Conservation (phyloP, 2,113 vertebrate genomes). For the Irena cyanogastra region DNA sequence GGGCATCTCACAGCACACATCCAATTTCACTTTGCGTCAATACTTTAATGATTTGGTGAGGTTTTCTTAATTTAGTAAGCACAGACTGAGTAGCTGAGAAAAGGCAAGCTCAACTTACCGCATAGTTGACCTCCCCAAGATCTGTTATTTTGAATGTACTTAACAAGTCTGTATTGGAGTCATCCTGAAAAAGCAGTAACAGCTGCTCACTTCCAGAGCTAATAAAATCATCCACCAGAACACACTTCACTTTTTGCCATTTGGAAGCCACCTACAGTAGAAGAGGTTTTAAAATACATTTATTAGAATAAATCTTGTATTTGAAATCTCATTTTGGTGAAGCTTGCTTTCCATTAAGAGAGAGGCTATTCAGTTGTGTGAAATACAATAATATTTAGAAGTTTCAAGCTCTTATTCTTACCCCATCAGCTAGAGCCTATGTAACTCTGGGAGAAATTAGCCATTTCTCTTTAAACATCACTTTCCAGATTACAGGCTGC, state of each 20-base stretch:
- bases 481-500: neutral
- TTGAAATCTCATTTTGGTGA: neutral
- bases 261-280: conserved; percentile 76
- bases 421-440: neutral
- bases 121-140: conserved; percentile 76
- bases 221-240: conserved; percentile 87
- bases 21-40: neutral
- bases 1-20: neutral
- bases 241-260: conserved; percentile 78
- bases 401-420: neutral
- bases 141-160: conserved; percentile 82
- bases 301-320: neutral
- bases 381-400: neutral
- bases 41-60: neutral
- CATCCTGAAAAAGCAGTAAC: conserved; percentile 78
- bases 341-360: neutral
- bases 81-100: neutral
- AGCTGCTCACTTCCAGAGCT: conserved; percentile 87
- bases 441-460: neutral
- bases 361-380: neutral
- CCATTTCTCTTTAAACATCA: neutral
- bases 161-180: conserved; percentile 29
- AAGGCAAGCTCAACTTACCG: conserved; percentile 76
- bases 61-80: neutral
- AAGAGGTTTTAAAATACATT: neutral